Conservation (phyloP, 2,113 vertebrate genomes). For the Grantiella picta region DNA sequence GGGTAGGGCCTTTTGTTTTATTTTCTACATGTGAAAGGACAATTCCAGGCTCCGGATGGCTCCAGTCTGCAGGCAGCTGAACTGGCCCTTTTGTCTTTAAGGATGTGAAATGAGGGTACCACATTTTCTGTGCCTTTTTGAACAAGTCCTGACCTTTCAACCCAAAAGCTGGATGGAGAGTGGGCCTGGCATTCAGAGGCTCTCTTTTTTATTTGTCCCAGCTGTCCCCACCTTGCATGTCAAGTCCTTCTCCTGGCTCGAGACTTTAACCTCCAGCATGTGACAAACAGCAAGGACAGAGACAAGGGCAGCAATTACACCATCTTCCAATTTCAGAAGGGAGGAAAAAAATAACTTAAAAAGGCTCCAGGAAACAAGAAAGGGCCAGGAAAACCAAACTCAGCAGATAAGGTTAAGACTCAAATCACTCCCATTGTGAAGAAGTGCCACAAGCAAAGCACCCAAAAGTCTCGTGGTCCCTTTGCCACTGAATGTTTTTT, state of each 20-base stretch:
- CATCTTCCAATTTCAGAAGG: slow-evolving; percentile 25
- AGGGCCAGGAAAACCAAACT: slow-evolving; percentile 32
- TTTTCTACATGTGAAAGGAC: background rate
- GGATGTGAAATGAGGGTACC: background rate
- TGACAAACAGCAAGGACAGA: slow-evolving; percentile 67
- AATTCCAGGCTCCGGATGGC: background rate
- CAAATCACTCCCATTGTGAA: background rate
- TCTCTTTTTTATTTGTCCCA: slow-evolving; percentile 74
- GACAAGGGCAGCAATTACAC: slow-evolving; percentile 64
- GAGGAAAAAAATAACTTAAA: background rate
- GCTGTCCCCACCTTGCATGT: slow-evolving; percentile 75
- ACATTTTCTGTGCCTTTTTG: background rate
- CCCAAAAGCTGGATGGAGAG: slow-evolving; percentile 15
- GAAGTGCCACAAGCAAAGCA: background rate
- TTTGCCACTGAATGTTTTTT: background rate
- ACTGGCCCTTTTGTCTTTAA: background rate
- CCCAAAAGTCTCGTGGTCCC: background rate
- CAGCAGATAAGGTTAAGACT: background rate
- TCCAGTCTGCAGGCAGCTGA: background rate
- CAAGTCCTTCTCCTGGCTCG: slow-evolving; percentile 72
- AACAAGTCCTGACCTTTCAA: background rate
- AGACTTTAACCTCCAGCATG: slow-evolving; percentile 74
- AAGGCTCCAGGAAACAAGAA: slow-evolving; percentile 35
- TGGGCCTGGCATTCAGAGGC: slow-evolving; percentile 38
- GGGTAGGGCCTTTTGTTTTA: background rate